phyloP scores from a whole-genome alignment of 2,797 vertebrate species.

The Rachycentron canadum region DNA sequence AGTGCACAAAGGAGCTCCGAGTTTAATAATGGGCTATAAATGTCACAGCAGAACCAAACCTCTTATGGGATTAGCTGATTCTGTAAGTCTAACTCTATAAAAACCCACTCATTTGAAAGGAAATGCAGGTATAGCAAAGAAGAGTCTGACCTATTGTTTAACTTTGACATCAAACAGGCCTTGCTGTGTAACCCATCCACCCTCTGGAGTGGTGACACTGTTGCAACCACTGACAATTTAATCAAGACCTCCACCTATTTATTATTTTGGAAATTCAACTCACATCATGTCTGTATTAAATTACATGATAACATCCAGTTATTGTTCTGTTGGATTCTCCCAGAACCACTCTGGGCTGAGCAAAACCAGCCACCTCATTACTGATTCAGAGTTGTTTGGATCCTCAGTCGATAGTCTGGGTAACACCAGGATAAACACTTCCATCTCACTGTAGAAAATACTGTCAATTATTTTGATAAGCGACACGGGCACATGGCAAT shows the following conservation, averaged over 20 bases:
- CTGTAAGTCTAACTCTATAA: background rate
- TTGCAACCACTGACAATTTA: background rate
- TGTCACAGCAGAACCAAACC: conserved; percentile 10
- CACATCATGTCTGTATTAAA: background rate
- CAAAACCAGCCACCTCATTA: conserved; percentile 55
- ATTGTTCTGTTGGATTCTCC: background rate
- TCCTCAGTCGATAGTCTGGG: conserved; percentile 10
- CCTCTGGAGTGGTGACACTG: background rate
- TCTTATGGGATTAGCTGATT: background rate
- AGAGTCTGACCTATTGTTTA: background rate
- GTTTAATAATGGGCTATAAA: background rate
- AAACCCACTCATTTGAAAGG: background rate
- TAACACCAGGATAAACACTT: conserved; percentile 53
- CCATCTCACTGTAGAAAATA: conserved; percentile 58
- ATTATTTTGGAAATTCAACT: background rate
- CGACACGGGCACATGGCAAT: conserved; percentile 68
- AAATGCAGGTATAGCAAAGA: background rate
- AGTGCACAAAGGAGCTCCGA: background rate
- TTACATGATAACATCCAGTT: background rate
- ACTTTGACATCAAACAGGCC: background rate
- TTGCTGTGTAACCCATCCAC: background rate
- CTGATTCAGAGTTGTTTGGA: conserved; percentile 40
- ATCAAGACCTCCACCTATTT: background rate
- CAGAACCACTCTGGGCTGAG: conserved; percentile 3
- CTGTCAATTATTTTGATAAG: conserved; percentile 78